A percentile compares a stretch with the other conserved stretches of the same genome.
Evolutionary conservation across 2,888 invertebrate genomes (phyloP).

Genomic region (Cerastoderma edule): DNA sequence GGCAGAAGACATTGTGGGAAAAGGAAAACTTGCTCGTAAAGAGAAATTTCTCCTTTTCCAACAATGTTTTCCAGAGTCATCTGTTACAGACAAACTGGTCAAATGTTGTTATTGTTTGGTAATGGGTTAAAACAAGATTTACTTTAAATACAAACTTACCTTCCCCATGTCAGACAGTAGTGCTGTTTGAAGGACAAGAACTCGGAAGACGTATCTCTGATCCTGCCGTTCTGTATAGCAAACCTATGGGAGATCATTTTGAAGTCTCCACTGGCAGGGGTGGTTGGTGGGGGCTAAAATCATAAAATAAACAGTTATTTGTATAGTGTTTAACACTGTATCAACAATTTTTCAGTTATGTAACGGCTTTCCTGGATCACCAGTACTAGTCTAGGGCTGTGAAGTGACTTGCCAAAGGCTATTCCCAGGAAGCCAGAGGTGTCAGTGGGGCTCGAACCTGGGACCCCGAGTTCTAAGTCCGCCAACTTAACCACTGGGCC

Average conservation of each 20-base stretch:
- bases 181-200: conserved; percentile 82
- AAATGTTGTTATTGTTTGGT: too few relatives aligned
- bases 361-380: too few relatives aligned
- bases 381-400: too few relatives aligned
- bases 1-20: not conserved
- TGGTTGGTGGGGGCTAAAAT: conserved; percentile 82
- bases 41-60: not conserved
- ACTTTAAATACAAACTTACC: conserved; percentile 63
- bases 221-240: conserved; percentile 82
- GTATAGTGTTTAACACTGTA: too few relatives aligned
- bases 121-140: not conserved
- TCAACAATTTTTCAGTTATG: too few relatives aligned
- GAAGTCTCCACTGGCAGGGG: conserved; percentile 81
- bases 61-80: not conserved
- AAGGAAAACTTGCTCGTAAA: not conserved
- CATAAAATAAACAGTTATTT: too few relatives aligned
- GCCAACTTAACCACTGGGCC: too few relatives aligned
- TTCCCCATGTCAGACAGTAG: conserved; percentile 83
- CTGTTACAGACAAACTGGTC: too few relatives aligned
- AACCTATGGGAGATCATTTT: conserved; percentile 78
- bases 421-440: too few relatives aligned
- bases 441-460: too few relatives aligned
- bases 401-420: too few relatives aligned
- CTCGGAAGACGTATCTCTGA: conserved; percentile 77
- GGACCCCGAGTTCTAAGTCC: too few relatives aligned